Evolutionary conservation across 2,797 vertebrate species (phyloP), one percentile per base, ranked within the genome.

Genomic region (Denticeps clupeoides): DNA sequence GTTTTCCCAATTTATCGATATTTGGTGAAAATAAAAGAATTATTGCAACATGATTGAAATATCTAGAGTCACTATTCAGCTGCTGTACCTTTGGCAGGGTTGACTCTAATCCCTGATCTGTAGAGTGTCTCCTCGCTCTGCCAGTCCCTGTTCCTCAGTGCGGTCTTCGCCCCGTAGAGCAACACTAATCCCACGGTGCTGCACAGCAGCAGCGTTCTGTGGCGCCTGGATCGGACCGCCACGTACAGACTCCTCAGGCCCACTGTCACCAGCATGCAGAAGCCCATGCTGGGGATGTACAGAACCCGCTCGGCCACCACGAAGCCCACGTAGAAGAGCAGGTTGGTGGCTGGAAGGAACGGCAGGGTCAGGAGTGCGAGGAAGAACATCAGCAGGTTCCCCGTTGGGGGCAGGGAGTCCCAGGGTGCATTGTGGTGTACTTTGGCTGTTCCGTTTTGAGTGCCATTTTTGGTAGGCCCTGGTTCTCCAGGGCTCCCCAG

Each of bases 81-180:
- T n/a, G n/a, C n/a, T n/a, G n/a, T 83, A 99, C 95, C 95, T 94
- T 99, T 99, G 59, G 95, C 95, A 71, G 95, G 93, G 74, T 99
- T 99, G 63, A 98, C 92, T 73, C 92, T 91, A 75, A 99, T 97
- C 74, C 95, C 95, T 72, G 95, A 98, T 67, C 83, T 92, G 78
- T 99, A 98, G 41, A 99, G 87, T 93, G 97, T 96, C 82, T 99
- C 95, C 62, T 99, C 95, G 48, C 91, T 94, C 68, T 85, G 85
- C 95, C 95, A 99, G 81, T 99, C 95, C 51, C 67, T 79, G 64
- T 99, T 99, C 73, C 95, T 89, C 80, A 91, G 66, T 21, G 88
- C 81, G 4, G 95, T 97, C 82, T 93, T 97, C 54, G 89, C 75
- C 49, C 93, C 82, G 63, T 92, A 93, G 37, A 97, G 82, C 62